These are phyloP conservation scores for Cladorhizidae sp. DNA, from an alignment of 37 sponge, comb jelly and placozoan genomes.

Conservation along the genomic window DNA sequence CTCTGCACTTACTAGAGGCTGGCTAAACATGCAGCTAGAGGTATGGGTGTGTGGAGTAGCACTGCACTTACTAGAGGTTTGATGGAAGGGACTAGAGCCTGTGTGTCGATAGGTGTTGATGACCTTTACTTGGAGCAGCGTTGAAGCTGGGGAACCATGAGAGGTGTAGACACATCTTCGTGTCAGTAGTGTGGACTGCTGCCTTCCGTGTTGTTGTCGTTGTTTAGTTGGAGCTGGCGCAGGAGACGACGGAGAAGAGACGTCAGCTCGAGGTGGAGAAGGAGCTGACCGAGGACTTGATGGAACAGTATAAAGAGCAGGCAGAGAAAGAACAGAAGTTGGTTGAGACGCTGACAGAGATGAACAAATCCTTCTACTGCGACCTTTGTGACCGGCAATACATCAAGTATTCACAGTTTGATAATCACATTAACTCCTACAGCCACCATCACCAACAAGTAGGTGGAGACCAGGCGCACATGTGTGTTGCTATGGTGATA, in stretches of 20 bases:
- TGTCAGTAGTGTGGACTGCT: neutral
- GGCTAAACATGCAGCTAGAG: too few relatives aligned
- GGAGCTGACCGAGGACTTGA: conserved; percentile 70
- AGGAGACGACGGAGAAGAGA: conserved; percentile 85
- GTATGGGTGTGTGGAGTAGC: too few relatives aligned
- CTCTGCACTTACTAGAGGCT: too few relatives aligned
- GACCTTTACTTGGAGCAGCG: too few relatives aligned
- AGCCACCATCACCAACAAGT: conserved; percentile 90
- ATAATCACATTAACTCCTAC: conserved; percentile 95
- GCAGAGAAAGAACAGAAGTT: conserved; percentile 56
- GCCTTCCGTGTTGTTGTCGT: neutral
- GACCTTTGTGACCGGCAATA: conserved; percentile 91
- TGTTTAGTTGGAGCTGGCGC: conserved; percentile 72
- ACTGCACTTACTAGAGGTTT: too few relatives aligned
- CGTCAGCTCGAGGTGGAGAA: conserved; percentile 84
- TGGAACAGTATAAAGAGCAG: conserved; percentile 69
- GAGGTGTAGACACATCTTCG: neutral
- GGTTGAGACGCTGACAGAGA: conserved; percentile 51
- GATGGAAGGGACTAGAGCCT: too few relatives aligned
- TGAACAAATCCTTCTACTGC: conserved; percentile 87
- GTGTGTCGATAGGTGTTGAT: too few relatives aligned
- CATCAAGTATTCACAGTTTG: conserved; percentile 83
- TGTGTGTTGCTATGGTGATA: neutral
- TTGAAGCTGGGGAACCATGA: neutral
- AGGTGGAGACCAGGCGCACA: neutral